phyloP scores from a whole-genome alignment of 2,888 invertebrate genomes.

The Apamea sordens region DNA sequence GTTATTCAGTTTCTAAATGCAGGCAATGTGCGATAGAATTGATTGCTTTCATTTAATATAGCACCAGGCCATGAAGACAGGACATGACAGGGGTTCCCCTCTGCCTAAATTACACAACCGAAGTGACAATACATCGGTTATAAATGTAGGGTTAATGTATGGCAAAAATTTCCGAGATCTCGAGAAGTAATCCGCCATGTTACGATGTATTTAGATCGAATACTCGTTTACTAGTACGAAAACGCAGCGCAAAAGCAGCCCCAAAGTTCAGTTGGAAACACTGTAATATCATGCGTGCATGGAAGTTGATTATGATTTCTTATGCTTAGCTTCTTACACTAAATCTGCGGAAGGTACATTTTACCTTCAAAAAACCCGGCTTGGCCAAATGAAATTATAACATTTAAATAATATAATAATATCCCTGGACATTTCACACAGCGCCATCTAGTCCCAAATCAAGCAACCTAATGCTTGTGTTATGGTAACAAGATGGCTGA shows the following conservation, averaged over 20 bases:
- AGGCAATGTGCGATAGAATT: constrained; percentile 15
- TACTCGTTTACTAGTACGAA: background rate
- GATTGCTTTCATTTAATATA: constrained; percentile 34
- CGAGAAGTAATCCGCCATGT: background rate
- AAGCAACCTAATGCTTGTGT: too few relatives aligned
- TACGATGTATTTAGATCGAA: background rate
- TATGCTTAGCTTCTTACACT: background rate
- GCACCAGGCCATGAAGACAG: constrained; percentile 15
- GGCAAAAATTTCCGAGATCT: background rate
- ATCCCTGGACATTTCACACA: too few relatives aligned
- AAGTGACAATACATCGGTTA: constrained; percentile 2
- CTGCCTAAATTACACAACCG: constrained; percentile 19
- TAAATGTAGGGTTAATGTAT: background rate
- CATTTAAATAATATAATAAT: too few relatives aligned
- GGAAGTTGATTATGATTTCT: background rate
- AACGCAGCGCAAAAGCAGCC: background rate
- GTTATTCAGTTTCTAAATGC: constrained; percentile 14
- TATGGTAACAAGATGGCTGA: too few relatives aligned
- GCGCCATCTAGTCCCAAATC: too few relatives aligned
- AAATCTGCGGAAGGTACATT: background rate
- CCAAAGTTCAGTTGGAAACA: too few relatives aligned
- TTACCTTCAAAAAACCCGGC: background rate
- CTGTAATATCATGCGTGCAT: background rate
- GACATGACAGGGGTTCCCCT: constrained; percentile 19
- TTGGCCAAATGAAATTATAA: background rate